A percentile compares a stretch with the other conserved stretches of the same genome.
Conservation (phyloP, 2,888 invertebrate genomes). For the Cheilosia urbana region DNA sequence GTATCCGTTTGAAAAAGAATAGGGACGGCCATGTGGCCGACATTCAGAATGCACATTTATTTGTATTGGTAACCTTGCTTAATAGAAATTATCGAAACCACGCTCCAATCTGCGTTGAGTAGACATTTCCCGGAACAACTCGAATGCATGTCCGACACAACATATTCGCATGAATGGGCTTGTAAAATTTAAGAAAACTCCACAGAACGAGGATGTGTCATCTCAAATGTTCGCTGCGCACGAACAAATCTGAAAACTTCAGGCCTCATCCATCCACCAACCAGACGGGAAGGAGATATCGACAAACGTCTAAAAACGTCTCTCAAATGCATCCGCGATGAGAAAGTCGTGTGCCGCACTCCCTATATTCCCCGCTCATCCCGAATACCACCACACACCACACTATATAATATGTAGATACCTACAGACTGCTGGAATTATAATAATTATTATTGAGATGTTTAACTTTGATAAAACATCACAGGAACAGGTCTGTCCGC, state of each 20-base stretch:
- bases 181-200: slow-evolving; percentile 50
- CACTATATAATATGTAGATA: background rate
- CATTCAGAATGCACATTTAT: too few relatives aligned
- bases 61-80: background rate
- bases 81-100: background rate
- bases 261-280: slow-evolving; percentile 39
- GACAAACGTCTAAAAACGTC: slow-evolving; percentile 70
- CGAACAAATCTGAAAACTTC: slow-evolving; percentile 66
- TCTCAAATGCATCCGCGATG: slow-evolving; percentile 65
- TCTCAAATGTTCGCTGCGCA: slow-evolving; percentile 65
- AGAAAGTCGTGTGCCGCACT: slow-evolving; percentile 28
- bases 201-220: slow-evolving; percentile 70
- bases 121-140: slow-evolving; percentile 20
- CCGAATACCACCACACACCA: background rate
- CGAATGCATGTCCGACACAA: slow-evolving; percentile 11
- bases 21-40: background rate
- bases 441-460: slow-evolving; percentile 76
- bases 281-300: slow-evolving; percentile 74
- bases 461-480: slow-evolving; percentile 77
- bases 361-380: background rate
- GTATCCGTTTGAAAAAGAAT: too few relatives aligned
- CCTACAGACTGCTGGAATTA: slow-evolving; percentile 65
- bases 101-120: background rate
- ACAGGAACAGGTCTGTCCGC: slow-evolving; percentile 77
- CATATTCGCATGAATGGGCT: slow-evolving; percentile 70